Evolutionary conservation across 2,113 vertebrate species (phyloP).

Genomic region (Craseonycteris thonglongyai): DNA sequence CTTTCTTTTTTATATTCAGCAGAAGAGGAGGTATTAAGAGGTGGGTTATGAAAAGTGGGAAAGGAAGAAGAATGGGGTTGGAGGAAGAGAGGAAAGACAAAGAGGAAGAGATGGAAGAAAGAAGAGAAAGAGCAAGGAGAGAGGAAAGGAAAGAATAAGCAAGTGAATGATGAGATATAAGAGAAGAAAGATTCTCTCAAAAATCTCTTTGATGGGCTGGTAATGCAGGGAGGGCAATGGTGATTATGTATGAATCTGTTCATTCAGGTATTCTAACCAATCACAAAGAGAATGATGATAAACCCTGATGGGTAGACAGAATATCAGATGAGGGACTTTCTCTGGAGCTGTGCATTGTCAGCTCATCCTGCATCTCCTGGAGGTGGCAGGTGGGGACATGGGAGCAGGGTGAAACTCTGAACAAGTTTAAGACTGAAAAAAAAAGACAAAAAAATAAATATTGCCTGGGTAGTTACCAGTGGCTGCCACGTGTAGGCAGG

Average conservation of each 20-base stretch:
- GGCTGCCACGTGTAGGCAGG: not conserved
- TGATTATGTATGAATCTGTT: not conserved
- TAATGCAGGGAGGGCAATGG: not conserved
- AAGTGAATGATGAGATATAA: not conserved
- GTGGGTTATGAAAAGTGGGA: not conserved
- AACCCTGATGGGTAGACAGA: not conserved
- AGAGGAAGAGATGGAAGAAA: not conserved
- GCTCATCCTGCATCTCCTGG: not conserved
- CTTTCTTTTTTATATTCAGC: not conserved
- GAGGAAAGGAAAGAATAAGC: not conserved
- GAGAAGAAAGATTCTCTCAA: not conserved
- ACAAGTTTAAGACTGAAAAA: not conserved
- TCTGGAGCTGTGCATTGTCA: not conserved
- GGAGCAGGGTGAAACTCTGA: not conserved
- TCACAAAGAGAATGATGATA: not conserved
- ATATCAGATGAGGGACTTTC: not conserved
- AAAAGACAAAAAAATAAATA: not conserved
- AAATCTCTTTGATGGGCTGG: not conserved
- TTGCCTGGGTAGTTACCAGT: not conserved
- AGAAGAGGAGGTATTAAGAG: not conserved
- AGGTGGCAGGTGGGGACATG: fast-evolving
- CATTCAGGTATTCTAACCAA: not conserved
- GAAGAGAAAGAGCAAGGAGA: no score
- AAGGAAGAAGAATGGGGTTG: not conserved
- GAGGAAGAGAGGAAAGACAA: fast-evolving